Percentiles rank a stretch among this genome's conserved stretches.
Evolutionary conservation across 2,113 vertebrate species (phyloP).

Genomic region (Caracal caracal): DNA sequence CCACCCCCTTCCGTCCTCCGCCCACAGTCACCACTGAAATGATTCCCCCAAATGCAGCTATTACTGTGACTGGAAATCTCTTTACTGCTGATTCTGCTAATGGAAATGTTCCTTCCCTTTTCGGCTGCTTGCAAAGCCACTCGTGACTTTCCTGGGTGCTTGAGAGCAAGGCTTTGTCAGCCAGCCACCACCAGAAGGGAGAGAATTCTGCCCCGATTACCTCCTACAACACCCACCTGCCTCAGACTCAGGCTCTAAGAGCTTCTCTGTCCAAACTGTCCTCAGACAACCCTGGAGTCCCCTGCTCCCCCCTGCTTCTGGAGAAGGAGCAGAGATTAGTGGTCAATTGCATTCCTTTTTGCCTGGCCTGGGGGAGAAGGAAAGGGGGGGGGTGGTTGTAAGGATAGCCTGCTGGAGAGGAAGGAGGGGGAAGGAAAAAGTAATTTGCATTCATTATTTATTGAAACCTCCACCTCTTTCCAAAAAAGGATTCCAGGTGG

Average conservation of each 20-base stretch:
- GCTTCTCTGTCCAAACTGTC: constrained; percentile 65
- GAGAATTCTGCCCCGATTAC: not conserved
- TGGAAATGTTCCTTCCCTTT: constrained; percentile 86
- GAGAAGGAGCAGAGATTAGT: constrained; percentile 54
- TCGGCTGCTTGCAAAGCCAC: constrained; percentile 81
- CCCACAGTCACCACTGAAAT: constrained; percentile 75
- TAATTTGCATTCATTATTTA: constrained; percentile 35
- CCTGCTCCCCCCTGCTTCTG: not conserved
- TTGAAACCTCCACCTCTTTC: constrained; percentile 39
- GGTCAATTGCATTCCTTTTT: constrained; percentile 54
- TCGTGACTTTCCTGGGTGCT: constrained; percentile 64
- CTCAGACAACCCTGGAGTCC: constrained; percentile 67
- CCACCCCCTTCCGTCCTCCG: not conserved
- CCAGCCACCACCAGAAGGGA: constrained; percentile 53
- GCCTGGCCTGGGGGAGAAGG: not conserved
- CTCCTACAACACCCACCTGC: constrained; percentile 62
- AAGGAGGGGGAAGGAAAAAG: not conserved
- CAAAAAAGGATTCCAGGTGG: constrained; percentile 56
- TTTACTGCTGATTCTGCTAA: constrained; percentile 87
- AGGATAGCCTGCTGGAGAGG: not conserved
- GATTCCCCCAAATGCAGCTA: constrained; percentile 86
- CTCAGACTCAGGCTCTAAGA: constrained; percentile 35
- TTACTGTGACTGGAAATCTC: constrained; percentile 86
- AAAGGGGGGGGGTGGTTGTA: not conserved
- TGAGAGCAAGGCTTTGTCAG: constrained; percentile 79